These are phyloP conservation scores for Omphaloscelis lunosa DNA, from an alignment of 2,888 invertebrate species.

Conservation along the genomic window DNA sequence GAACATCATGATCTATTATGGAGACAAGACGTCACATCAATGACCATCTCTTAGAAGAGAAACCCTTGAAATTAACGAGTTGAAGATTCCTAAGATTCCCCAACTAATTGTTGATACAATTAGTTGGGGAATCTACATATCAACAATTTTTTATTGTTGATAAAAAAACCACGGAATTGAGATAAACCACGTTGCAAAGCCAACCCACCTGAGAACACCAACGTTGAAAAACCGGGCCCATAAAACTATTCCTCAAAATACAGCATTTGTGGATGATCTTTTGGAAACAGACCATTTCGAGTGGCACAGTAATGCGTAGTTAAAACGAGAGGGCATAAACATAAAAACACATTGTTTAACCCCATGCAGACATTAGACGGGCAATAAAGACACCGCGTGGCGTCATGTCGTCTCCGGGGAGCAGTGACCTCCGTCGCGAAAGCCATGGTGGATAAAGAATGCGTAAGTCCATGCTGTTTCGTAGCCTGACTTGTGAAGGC, in stretches of 20 bases:
- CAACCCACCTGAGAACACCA: constrained; percentile 2
- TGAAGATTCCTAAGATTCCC: constrained; percentile 23
- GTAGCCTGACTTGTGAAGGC: constrained; percentile 25
- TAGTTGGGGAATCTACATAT: too few species aligned
- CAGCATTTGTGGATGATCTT: constrained; percentile 46
- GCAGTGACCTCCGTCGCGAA: constrained; percentile 80
- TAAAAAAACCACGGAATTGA: constrained; percentile 8
- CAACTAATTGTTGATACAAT: not conserved
- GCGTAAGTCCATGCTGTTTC: constrained; percentile 56
- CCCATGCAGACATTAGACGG: constrained; percentile 66
- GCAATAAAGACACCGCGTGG: constrained; percentile 71
- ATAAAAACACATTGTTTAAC: constrained; percentile 63
- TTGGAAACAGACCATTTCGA: constrained; percentile 22
- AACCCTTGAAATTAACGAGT: not conserved
- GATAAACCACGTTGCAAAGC: not conserved
- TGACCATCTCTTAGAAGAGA: not conserved
- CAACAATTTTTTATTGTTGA: too few species aligned
- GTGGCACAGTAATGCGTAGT: constrained; percentile 40
- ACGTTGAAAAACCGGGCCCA: constrained; percentile 22
- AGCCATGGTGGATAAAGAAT: constrained; percentile 70
- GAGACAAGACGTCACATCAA: not conserved
- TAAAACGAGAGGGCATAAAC: constrained; percentile 40
- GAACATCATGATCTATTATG: constrained; percentile 18
- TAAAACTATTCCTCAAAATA: constrained; percentile 39
- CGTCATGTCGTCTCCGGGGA: constrained; percentile 80